Evolutionary conservation across 1,140 invertebrate species (phyloP), one percentile per base, ranked within the genome.

Genomic region (Pogonomyrmex californicus): DNA sequence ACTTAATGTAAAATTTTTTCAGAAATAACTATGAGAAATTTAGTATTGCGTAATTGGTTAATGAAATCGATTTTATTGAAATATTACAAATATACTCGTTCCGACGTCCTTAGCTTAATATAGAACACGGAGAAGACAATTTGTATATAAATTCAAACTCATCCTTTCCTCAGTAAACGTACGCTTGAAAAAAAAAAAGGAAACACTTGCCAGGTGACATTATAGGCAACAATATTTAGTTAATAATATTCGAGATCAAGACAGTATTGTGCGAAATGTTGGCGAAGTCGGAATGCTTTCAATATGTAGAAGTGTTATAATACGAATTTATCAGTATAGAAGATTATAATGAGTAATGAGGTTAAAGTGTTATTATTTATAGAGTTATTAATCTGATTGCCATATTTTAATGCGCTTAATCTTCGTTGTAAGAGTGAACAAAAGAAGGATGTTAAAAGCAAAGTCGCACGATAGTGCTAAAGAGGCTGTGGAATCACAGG

Each of bases 401-500:
- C 41, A 4, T 44, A 47, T 36, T 51, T 78, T 65, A 68, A 56
- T 44, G 12, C 2, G 44, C 7, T 14, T 60, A 1, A 47, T 23
- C 23, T 23, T 23, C 23, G 0, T 23, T 38, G 10, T n/a, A 23
- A 75, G n/a, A 60, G 5, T 23, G 4, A 4, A 60, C 49, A 36
- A 12, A 47, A n/a, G 2, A 38, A 62, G 10, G 83, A 38, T 60
- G 38, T 56, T n/a, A 38, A 63, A 41, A 0, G 10, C 30, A 60
- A 23, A 66, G 5, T 44, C 10, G 33, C 60, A 63, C 54, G 7
- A 54, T 49, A 49, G 36, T 44, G 10, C 1, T 4, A 83, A 54
- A 10, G 17, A 70, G 33, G 1, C 3, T 14, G 56, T 87, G 12
- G 85, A 89, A 44, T 41, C n/a, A 17, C 41, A 87, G 49, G 66